Conservation (phyloP, 2,888 invertebrate species). For the Zygothrica quintamaculata region DNA sequence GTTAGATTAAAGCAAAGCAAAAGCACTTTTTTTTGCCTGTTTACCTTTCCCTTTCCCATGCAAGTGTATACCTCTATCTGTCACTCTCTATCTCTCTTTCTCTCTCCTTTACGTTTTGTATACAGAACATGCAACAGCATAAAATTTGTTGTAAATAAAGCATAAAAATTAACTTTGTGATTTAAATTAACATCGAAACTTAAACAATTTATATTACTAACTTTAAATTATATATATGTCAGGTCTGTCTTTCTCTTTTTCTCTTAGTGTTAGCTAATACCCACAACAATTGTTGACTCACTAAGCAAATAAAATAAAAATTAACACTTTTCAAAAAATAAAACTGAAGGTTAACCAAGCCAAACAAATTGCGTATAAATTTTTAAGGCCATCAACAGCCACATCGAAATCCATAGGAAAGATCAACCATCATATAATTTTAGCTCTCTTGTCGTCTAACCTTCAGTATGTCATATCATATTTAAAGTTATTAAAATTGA, state of each 20-base stretch:
- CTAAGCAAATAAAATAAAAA: constrained; percentile 64
- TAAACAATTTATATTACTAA: no score
- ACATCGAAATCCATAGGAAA: neutral
- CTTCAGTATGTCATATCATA: no score
- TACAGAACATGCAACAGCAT: constrained; percentile 41
- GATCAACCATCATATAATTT: neutral
- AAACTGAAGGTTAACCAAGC: constrained; percentile 46
- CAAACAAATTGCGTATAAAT: constrained; percentile 15
- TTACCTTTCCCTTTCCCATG: constrained; percentile 50
- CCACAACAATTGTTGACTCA: constrained; percentile 50
- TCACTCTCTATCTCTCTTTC: constrained; percentile 32
- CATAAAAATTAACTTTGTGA: no score
- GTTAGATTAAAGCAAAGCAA: no score
- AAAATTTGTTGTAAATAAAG: constrained; percentile 19
- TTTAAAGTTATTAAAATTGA: no score
- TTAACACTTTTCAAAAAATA: constrained; percentile 60
- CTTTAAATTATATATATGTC: no score
- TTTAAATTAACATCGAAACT: no score
- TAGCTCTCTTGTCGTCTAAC: no score
- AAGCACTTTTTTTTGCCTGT: neutral
- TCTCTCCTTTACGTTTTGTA: neutral
- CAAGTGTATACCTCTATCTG: constrained; percentile 23
- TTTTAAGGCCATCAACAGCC: constrained; percentile 15
- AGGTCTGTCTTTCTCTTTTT: no score
- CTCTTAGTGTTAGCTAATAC: no score